These are phyloP conservation scores for Altica lythri DNA, from an alignment of 2,888 invertebrate genomes.

Conservation along the genomic window DNA sequence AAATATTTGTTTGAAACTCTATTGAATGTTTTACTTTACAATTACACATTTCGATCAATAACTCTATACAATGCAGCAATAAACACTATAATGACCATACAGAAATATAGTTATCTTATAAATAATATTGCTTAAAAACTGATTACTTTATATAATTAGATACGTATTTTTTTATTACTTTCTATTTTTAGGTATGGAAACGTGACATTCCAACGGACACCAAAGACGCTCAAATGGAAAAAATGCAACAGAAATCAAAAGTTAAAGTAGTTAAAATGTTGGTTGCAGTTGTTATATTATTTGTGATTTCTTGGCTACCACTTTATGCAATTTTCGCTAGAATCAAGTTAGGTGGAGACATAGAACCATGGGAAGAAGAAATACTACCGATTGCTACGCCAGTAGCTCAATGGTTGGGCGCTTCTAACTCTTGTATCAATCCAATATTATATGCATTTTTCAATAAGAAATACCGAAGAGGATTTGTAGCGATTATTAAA, in stretches of 20 bases:
- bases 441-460: constrained; percentile 94
- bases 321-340: constrained; percentile 87
- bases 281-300: constrained; percentile 89
- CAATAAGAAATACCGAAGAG: constrained; percentile 90
- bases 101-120: no score
- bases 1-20: no score
- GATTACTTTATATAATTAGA: no score
- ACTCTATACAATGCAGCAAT: no score
- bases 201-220: constrained; percentile 89
- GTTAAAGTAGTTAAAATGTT: constrained; percentile 95
- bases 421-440: constrained; percentile 94
- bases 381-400: constrained; percentile 81
- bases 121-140: no score
- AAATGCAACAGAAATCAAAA: constrained; percentile 92
- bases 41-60: no score
- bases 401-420: constrained; percentile 89
- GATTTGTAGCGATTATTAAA: constrained; percentile 86
- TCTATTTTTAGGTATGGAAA: constrained; percentile 64
- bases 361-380: constrained; percentile 79
- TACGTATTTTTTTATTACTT: constrained; percentile 47
- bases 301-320: constrained; percentile 92
- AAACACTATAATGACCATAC: no score
- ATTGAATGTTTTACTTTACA: no score
- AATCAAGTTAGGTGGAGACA: constrained; percentile 79
- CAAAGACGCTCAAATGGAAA: constrained; percentile 88